These are phyloP conservation scores for Syngnathus floridae DNA, from an alignment of 2,113 vertebrate genomes.

Conservation along the genomic window DNA sequence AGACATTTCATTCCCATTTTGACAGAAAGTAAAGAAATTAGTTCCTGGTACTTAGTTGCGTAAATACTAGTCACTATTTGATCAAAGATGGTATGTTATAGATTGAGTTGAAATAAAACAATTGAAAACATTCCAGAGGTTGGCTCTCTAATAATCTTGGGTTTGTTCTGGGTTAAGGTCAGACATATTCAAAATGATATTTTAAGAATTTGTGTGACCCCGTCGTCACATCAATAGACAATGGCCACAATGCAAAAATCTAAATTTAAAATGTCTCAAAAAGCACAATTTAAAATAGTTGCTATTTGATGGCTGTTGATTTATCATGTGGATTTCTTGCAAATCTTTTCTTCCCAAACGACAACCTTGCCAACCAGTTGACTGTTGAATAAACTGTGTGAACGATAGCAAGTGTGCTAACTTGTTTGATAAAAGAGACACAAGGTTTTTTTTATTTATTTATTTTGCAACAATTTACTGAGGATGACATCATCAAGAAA, in stretches of 20 bases:
- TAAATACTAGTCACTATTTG: not conserved
- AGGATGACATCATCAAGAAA: slow-evolving; percentile 16
- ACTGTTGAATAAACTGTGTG: slow-evolving; percentile 20
- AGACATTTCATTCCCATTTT: not conserved
- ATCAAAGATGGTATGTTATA: not conserved
- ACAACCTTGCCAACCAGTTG: slow-evolving; percentile 29
- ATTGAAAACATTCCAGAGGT: not conserved
- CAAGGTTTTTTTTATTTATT: too few relatives aligned
- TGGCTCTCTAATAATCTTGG: not conserved
- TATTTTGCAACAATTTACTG: not conserved
- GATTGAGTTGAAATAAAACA: too few relatives aligned
- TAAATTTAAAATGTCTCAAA: slow-evolving; percentile 28
- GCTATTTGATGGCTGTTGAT: slow-evolving; percentile 27
- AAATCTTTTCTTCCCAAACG: slow-evolving; percentile 9
- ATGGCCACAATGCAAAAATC: not conserved
- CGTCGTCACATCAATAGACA: not conserved
- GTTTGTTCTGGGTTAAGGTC: not conserved
- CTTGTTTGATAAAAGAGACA: slow-evolving; percentile 8
- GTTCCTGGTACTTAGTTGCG: not conserved
- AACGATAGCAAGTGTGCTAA: slow-evolving; percentile 18
- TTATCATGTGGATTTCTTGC: slow-evolving; percentile 28
- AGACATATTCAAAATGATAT: not conserved
- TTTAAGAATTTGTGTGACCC: not conserved
- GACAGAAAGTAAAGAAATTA: not conserved
- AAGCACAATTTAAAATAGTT: slow-evolving; percentile 66